These are phyloP conservation scores for Anolis carolinensis DNA, from an alignment of 2,113 vertebrate genomes.

Conservation along the genomic window DNA sequence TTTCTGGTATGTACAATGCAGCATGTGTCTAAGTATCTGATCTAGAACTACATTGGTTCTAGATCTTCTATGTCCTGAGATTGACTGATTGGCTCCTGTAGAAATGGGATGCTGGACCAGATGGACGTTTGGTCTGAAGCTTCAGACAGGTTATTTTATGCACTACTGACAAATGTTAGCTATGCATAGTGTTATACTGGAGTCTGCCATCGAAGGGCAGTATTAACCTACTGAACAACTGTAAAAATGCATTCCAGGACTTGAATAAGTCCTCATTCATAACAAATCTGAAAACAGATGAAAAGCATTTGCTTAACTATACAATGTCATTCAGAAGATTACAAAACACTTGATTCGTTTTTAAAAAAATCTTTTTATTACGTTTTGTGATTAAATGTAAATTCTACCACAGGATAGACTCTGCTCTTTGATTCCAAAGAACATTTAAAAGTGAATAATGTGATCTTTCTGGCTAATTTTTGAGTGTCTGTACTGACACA, in stretches of 20 bases:
- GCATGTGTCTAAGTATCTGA: neutral
- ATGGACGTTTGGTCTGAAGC: neutral
- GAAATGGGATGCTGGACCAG: neutral
- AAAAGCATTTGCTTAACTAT: neutral
- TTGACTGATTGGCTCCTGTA: neutral
- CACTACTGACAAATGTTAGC: neutral
- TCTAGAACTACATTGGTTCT: neutral
- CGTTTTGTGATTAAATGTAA: neutral
- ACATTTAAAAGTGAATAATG: neutral
- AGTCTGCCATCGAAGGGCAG: constrained; percentile 61
- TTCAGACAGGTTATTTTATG: too few relatives aligned
- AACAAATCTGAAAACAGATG: neutral
- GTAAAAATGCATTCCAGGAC: neutral
- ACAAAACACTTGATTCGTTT: constrained; percentile 9
- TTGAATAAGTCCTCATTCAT: neutral
- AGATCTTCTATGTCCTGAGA: too few relatives aligned
- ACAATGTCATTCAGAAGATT: constrained; percentile 33
- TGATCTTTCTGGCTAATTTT: neutral
- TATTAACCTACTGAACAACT: constrained; percentile 17
- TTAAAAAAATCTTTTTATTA: neutral
- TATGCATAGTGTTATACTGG: constrained; percentile 25
- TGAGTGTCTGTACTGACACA: neutral
- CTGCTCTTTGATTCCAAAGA: neutral
- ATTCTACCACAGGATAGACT: neutral
- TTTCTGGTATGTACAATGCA: neutral